Conservation (phyloP, 2,797 vertebrate genomes). For the Bradypodion ventrale region DNA sequence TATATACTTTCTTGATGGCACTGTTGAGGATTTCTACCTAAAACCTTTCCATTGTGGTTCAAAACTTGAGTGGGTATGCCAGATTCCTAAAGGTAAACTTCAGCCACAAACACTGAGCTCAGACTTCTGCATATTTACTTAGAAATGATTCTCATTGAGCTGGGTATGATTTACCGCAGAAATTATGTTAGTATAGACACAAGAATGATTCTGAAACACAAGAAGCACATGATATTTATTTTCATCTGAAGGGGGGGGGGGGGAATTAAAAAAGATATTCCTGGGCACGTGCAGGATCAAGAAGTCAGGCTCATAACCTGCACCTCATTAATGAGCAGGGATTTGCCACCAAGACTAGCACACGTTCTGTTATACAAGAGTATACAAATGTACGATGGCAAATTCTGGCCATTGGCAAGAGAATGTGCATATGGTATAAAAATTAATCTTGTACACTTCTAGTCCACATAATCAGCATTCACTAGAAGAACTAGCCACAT, state of each 20-base stretch:
- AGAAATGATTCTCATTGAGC: neutral
- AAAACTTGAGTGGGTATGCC: slow-evolving; percentile 92
- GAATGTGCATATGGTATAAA: neutral
- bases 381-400: too few species aligned
- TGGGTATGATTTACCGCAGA: neutral
- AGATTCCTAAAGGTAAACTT: slow-evolving; percentile 89
- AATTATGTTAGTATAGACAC: too few species aligned
- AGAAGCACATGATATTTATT: too few species aligned
- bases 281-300: too few species aligned
- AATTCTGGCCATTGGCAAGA: too few species aligned
- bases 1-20: slow-evolving; percentile 54
- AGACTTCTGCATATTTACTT: neutral
- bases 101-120: neutral
- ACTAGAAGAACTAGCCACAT: neutral
- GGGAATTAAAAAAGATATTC: neutral
- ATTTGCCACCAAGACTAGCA: too few species aligned
- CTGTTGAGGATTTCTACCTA: slow-evolving; percentile 77
- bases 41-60: slow-evolving; percentile 92
- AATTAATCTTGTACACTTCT: neutral
- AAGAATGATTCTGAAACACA: neutral
- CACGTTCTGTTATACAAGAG: too few species aligned
- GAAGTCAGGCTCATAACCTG: too few species aligned
- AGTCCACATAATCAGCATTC: neutral
- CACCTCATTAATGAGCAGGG: too few species aligned
- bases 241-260: too few species aligned